These are phyloP conservation scores for Phataginus tricuspis DNA, from an alignment of 2,797 vertebrate species.

Conservation along the genomic window DNA sequence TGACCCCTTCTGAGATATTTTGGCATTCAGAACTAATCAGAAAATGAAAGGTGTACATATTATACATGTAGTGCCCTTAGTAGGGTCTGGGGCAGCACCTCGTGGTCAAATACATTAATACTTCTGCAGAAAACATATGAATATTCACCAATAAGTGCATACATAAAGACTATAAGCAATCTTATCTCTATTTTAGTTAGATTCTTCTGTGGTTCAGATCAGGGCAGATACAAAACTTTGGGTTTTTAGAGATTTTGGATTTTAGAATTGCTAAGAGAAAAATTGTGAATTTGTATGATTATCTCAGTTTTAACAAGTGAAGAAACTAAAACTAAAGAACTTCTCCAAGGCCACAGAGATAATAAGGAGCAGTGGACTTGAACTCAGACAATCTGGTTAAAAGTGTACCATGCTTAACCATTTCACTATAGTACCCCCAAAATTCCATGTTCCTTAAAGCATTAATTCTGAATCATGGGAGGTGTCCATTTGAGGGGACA, in stretches of 20 bases:
- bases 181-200: not conserved
- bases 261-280: conserved; percentile 4
- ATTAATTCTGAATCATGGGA: not conserved
- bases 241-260: not conserved
- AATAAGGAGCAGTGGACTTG: not conserved
- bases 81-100: not conserved
- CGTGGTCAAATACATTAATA: not conserved
- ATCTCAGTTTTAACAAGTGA: not conserved
- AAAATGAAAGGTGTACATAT: not conserved
- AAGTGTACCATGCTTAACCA: not conserved
- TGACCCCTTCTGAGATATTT: not conserved
- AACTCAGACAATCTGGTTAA: not conserved
- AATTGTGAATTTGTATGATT: not conserved
- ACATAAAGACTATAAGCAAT: not conserved
- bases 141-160: not conserved
- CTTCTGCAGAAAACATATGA: not conserved
- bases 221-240: not conserved
- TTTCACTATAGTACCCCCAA: not conserved
- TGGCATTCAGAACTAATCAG: not conserved
- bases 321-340: conserved; percentile 18
- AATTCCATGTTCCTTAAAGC: not conserved
- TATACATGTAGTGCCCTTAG: not conserved
- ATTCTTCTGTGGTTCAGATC: not conserved
- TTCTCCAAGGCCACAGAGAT: not conserved
- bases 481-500: not conserved